These are phyloP conservation scores for Agapostemon virescens DNA, from an alignment of 2,888 invertebrate species.

Conservation along the genomic window DNA sequence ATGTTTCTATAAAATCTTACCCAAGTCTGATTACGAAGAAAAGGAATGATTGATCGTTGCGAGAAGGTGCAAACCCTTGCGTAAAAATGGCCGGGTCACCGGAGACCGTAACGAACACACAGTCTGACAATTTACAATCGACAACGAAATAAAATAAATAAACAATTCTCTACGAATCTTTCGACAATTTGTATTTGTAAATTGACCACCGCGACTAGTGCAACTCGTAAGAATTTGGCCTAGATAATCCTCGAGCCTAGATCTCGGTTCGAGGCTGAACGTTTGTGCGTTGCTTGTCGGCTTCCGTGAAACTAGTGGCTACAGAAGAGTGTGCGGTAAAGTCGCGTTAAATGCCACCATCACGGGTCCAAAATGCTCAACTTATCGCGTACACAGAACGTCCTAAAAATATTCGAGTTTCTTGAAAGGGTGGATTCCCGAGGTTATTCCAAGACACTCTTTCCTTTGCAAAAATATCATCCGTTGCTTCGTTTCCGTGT, in stretches of 20 bases:
- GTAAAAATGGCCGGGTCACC: background rate
- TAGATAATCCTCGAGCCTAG: background rate
- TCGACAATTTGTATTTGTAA: background rate
- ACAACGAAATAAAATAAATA: background rate
- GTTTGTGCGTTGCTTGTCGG: slow-evolving; percentile 11
- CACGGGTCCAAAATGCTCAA: too few relatives aligned
- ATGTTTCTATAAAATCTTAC: too few relatives aligned
- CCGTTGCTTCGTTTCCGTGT: too few relatives aligned
- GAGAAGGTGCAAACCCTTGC: background rate
- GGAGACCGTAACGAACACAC: background rate
- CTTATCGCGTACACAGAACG: too few relatives aligned
- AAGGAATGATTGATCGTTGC: background rate
- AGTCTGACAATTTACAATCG: background rate
- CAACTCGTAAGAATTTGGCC: background rate
- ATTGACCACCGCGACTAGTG: background rate
- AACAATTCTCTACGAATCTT: background rate
- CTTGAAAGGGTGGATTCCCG: too few relatives aligned
- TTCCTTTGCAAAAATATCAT: too few relatives aligned
- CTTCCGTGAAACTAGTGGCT: slow-evolving; percentile 10
- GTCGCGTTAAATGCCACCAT: too few relatives aligned
- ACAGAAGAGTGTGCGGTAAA: slow-evolving; percentile 2
- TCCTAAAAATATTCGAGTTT: too few relatives aligned
- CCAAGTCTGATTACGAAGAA: too few relatives aligned
- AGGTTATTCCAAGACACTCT: too few relatives aligned
- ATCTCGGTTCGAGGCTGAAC: background rate